These are phyloP conservation scores for Diogma glabrata DNA, from an alignment of 2,888 invertebrate species.

Conservation along the genomic window DNA sequence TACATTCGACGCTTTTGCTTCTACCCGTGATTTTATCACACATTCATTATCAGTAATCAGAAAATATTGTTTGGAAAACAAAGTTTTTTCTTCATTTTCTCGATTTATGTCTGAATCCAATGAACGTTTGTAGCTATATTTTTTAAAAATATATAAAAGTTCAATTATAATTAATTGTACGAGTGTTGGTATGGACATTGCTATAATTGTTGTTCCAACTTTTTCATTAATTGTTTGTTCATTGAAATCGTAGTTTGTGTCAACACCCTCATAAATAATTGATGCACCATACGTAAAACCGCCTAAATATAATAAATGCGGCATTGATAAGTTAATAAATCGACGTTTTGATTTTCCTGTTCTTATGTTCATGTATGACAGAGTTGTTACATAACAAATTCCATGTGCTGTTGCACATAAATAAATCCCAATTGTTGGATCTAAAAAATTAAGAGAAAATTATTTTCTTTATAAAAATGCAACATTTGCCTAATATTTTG, in stretches of 20 bases:
- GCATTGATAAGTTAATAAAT: not conserved
- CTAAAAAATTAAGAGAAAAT: too few relatives aligned
- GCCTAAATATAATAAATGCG: constrained; percentile 3
- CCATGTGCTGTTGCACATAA: too few relatives aligned
- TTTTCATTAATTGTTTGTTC: too few relatives aligned
- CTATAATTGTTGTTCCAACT: too few relatives aligned
- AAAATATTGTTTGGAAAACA: not conserved
- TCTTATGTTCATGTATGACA: too few relatives aligned
- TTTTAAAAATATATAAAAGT: not conserved
- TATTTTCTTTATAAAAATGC: too few relatives aligned
- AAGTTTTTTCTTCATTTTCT: not conserved
- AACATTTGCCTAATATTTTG: too few relatives aligned
- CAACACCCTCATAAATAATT: too few relatives aligned
- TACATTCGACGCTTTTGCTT: not conserved
- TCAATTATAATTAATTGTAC: not conserved
- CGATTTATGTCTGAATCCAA: constrained; percentile 4
- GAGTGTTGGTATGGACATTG: not conserved
- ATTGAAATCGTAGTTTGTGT: too few relatives aligned
- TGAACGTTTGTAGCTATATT: constrained; percentile 4
- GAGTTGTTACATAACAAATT: too few relatives aligned
- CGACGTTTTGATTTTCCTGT: too few relatives aligned
- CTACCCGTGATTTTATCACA: not conserved
- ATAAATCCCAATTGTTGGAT: too few relatives aligned
- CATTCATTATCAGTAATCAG: not conserved
- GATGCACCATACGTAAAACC: not conserved